Percentiles rank a stretch among this genome's conserved stretches.
Evolutionary conservation across 1,140 invertebrate genomes (phyloP).

Genomic region (Aphelenchoides avenae): DNA sequence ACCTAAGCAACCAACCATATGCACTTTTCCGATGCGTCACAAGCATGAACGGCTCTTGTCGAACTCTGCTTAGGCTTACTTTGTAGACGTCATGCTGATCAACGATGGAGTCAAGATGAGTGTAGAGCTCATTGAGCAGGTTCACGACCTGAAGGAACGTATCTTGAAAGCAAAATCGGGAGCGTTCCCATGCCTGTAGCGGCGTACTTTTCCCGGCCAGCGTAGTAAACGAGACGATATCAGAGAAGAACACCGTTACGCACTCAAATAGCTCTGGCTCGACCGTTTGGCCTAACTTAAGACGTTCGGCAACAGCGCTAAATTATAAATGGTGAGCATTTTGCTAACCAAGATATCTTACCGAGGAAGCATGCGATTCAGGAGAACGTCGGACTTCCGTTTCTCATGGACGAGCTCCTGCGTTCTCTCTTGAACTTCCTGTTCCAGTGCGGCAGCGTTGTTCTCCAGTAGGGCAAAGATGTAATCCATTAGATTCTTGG

Average conservation of each 20-base stretch:
- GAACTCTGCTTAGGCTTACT: constrained; percentile 61
- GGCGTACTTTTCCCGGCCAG: constrained; percentile 78
- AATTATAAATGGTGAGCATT: neutral
- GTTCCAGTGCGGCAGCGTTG: constrained; percentile 17
- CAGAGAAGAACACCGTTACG: no score
- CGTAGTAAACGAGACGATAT: no score
- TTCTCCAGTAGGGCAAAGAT: constrained; percentile 20
- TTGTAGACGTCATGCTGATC: constrained; percentile 76
- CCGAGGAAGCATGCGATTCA: constrained; percentile 65
- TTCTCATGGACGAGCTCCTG: no score
- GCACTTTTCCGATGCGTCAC: no score
- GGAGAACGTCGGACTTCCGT: constrained; percentile 8
- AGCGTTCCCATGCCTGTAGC: constrained; percentile 72
- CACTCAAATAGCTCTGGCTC: constrained; percentile 50
- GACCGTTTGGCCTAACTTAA: constrained; percentile 49
- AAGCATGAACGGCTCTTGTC: no score
- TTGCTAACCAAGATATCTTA: constrained; percentile 1
- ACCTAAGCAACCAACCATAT: constrained; percentile 83
- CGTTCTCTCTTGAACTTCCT: no score
- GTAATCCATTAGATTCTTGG: no score
- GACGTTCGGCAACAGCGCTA: constrained; percentile 65
- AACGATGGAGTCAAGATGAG: constrained; percentile 73
- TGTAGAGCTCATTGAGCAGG: constrained; percentile 77
- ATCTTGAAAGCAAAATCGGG: constrained; percentile 75
- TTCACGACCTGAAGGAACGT: constrained; percentile 65